Evolutionary conservation across 1,140 invertebrate genomes (phyloP).

Genomic region (Leptestheria dahalacensis): DNA sequence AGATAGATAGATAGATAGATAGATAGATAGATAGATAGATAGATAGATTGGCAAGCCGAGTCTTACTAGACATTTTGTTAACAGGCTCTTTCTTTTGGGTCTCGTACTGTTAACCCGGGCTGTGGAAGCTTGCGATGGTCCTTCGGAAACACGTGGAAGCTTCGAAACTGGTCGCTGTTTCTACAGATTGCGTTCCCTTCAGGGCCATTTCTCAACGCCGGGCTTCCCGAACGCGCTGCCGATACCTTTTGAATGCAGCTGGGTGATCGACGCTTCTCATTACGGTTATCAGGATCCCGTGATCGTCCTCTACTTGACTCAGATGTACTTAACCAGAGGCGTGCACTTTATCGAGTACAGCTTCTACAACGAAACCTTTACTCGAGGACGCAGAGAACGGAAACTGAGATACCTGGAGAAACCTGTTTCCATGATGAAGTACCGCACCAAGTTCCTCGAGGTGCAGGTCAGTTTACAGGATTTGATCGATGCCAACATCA

Average conservation of each 20-base stretch:
- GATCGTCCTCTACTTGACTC: slow-evolving; percentile 72
- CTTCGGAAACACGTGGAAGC: no score
- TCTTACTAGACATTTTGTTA: no score
- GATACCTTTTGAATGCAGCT: slow-evolving; percentile 65
- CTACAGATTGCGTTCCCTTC: neutral
- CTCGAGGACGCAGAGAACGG: slow-evolving; percentile 6
- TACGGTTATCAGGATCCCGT: slow-evolving; percentile 33
- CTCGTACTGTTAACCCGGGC: no score
- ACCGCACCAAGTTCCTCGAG: slow-evolving; percentile 55
- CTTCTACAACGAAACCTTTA: slow-evolving; percentile 21
- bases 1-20: no score
- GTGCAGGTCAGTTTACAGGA: slow-evolving; percentile 54
- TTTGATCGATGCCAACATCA: slow-evolving; percentile 63
- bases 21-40: no score
- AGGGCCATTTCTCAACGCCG: slow-evolving; percentile 37
- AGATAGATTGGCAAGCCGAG: no score
- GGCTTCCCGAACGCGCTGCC: slow-evolving; percentile 61
- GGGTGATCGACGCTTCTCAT: slow-evolving; percentile 60
- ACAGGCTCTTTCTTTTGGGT: no score
- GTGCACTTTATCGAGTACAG: slow-evolving; percentile 67
- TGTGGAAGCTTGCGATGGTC: no score
- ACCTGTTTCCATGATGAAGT: slow-evolving; percentile 29
- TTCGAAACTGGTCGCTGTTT: no score
- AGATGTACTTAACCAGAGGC: slow-evolving; percentile 65
- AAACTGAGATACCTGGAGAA: neutral